These are phyloP conservation scores for Ursus arctos DNA, from an alignment of 2,113 vertebrate species.

Conservation along the genomic window DNA sequence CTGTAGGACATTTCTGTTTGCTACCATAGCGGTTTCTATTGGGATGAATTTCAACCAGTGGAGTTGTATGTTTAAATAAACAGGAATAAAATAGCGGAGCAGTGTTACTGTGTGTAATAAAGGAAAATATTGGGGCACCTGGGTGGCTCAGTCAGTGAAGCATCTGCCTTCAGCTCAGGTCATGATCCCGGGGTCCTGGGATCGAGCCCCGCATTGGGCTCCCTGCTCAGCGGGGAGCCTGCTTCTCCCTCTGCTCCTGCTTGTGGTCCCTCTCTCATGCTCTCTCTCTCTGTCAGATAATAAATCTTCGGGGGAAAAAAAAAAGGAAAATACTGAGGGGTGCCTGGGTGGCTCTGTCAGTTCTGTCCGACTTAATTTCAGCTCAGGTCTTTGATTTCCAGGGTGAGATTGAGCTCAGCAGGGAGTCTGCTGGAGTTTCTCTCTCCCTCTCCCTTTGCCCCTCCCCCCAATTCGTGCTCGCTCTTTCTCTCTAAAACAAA, in stretches of 20 bases:
- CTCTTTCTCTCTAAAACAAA: neutral
- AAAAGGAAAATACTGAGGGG: neutral
- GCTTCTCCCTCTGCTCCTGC: too few relatives aligned
- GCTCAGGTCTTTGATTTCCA: neutral
- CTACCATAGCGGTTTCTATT: neutral
- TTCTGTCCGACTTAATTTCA: neutral
- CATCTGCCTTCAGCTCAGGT: too few relatives aligned
- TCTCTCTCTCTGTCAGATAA: too few relatives aligned
- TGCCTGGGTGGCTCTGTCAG: neutral
- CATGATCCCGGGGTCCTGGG: too few relatives aligned
- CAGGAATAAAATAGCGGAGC: neutral
- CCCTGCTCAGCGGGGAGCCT: too few relatives aligned
- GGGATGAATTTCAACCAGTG: neutral
- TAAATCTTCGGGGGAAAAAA: too few relatives aligned
- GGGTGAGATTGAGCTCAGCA: neutral
- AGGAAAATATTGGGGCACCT: neutral
- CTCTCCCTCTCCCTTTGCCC: neutral
- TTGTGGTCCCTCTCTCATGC: too few relatives aligned
- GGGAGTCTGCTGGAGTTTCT: neutral
- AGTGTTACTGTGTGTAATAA: neutral
- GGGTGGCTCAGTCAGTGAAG: neutral
- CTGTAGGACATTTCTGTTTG: neutral
- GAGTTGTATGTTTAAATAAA: neutral
- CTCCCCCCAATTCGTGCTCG: neutral
- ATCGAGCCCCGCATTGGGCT: too few relatives aligned